phyloP scores from a whole-genome alignment of 2,797 vertebrate genomes.

The Myiotriccus ornatus region DNA sequence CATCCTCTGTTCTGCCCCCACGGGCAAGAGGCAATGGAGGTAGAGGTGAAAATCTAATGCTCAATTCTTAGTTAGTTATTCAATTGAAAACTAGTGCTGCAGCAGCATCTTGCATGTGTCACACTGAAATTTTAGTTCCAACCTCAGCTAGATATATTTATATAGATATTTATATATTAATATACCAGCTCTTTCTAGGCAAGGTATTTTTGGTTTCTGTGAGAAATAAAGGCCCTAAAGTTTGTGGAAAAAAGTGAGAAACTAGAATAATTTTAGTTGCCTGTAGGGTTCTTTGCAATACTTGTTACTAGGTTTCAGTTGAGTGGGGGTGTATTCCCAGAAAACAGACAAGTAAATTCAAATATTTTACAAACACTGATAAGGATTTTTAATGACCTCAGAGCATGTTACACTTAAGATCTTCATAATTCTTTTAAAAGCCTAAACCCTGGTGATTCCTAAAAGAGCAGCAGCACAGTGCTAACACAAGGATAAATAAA shows the following conservation, averaged over 20 bases:
- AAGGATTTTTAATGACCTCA: background rate
- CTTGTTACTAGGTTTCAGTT: background rate
- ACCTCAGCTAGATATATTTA: background rate
- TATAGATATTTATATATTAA: background rate
- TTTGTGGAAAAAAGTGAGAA: background rate
- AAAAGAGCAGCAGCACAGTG: background rate
- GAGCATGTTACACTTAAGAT: rapidly evolving
- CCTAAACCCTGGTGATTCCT: background rate
- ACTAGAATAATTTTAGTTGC: background rate
- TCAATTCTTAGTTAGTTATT: background rate
- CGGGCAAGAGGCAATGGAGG: background rate
- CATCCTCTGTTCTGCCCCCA: background rate
- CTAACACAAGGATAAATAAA: background rate
- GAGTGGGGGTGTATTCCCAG: background rate
- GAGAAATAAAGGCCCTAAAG: background rate
- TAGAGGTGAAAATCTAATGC: background rate
- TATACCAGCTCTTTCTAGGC: background rate
- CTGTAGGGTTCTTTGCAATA: background rate
- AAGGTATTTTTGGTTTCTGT: background rate
- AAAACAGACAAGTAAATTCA: background rate
- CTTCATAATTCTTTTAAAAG: background rate
- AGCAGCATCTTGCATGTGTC: background rate
- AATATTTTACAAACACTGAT: background rate
- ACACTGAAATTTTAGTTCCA: background rate
- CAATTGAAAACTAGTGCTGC: background rate